Conservation (phyloP, 2,113 vertebrate species). For the Thermophis baileyi region DNA sequence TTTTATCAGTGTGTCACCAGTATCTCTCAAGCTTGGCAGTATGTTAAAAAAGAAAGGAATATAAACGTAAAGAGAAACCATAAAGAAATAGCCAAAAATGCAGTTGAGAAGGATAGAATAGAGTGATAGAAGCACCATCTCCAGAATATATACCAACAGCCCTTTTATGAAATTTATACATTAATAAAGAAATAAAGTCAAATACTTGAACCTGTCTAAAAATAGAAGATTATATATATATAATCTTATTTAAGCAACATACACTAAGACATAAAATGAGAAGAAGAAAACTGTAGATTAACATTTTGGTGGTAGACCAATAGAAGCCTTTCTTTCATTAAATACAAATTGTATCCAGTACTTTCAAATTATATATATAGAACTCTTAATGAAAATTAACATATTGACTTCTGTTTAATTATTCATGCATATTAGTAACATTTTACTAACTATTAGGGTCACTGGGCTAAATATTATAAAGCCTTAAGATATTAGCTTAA, state of each 20-base stretch:
- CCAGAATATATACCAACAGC: neutral
- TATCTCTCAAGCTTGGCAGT: constrained; percentile 65
- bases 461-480: neutral
- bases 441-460: neutral
- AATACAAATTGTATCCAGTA: neutral
- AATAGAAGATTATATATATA: neutral
- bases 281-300: neutral
- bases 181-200: neutral
- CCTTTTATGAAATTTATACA: constrained; percentile 30
- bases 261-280: neutral
- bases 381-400: neutral
- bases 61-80: constrained; percentile 25
- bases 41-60: constrained; percentile 40
- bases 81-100: constrained; percentile 40
- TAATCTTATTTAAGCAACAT: too few species aligned
- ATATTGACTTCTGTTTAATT: neutral
- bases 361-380: neutral
- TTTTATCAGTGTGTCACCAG: constrained; percentile 54
- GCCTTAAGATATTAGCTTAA: neutral
- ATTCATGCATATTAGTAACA: too few species aligned
- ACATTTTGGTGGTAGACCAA: neutral
- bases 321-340: neutral
- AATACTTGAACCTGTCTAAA: constrained; percentile 12
- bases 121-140: constrained; percentile 42
- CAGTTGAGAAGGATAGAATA: neutral